Conservation (phyloP, 2,888 invertebrate species). For the Syrphus vitripennis region DNA sequence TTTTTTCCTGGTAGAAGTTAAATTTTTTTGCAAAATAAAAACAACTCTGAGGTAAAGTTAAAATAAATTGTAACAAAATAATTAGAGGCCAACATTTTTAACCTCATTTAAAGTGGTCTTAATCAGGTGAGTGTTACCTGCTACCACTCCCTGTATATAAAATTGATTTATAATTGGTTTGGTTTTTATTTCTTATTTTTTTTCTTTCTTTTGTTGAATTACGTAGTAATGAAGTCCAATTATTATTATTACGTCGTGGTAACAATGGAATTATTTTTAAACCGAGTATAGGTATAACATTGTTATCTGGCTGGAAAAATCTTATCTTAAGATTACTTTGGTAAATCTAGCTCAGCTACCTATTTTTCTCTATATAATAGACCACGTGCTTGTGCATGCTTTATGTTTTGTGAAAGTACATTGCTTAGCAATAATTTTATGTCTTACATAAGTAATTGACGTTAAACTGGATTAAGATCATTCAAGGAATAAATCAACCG, state of each 20-base stretch:
- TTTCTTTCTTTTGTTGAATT: background rate
- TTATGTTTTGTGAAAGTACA: slow-evolving; percentile 21
- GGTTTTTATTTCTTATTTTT: background rate
- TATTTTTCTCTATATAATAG: slow-evolving; percentile 24
- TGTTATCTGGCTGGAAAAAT: slow-evolving; percentile 12
- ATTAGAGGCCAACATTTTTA: slow-evolving; percentile 27
- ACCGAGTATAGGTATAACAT: background rate
- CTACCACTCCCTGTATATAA: slow-evolving; percentile 43
- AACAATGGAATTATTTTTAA: slow-evolving; percentile 37
- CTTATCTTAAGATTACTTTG: slow-evolving; percentile 11
- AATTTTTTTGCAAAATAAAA: background rate
- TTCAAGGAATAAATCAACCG: background rate
- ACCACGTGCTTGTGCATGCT: background rate
- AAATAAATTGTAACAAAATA: slow-evolving; percentile 9
- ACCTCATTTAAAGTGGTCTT: slow-evolving; percentile 37
- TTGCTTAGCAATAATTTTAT: background rate
- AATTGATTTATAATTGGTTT: slow-evolving; percentile 47
- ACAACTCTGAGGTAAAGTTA: too few species aligned
- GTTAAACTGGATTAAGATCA: background rate
- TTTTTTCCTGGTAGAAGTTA: background rate
- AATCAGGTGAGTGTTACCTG: slow-evolving; percentile 15
- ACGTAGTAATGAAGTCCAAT: slow-evolving; percentile 18
- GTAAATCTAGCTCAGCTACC: background rate
- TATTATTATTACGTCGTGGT: background rate
- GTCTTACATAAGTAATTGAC: slow-evolving; percentile 17